Evolutionary conservation across 2,113 vertebrate species (phyloP), one percentile per base, ranked within the genome.

Genomic region (Mesembrinibis cayennensis): DNA sequence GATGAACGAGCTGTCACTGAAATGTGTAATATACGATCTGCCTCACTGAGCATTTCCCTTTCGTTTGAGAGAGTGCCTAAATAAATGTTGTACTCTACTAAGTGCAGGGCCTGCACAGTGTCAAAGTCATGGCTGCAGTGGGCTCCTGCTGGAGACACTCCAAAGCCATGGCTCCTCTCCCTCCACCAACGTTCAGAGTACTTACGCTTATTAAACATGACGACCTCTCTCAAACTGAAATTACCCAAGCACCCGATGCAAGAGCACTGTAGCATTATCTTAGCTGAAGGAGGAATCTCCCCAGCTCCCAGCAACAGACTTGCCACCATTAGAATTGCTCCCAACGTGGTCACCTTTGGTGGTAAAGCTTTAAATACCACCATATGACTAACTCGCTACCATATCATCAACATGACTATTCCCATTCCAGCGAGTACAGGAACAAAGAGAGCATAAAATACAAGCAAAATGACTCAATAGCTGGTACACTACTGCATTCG

Each of bases 1-100:
- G 72, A 94, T 0, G 0, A 92, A 95, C 32, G 76, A 90, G 34
- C 65, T 78, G 69, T 40, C 86, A 59, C 76, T 63, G 76, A 87
- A 94, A 92, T 3, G 26, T 17, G 4, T 79, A 87, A 81, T 76
- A 63, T 52, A 78, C 2, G 10, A 67, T 50, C 76, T 78, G 77
- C 63, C 76, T 74, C 82, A 52, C 45, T 16, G 21, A 81, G 59
- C 72, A 89, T 92, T 97, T 92, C 80, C 88, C 56, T 89, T 66
- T 89, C 9, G 0, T 95, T 95, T 93, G 86, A 93, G 81, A 91
- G 80, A 59, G 50, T 42, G 52, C 89, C 72, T 82, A 93, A 91
- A 92, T 65, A 95, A 97, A 95, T 13, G 5, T n/a, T 56, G 65
- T 38, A 72, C 71, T 72, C 49, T 61, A 21, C 82, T 92, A 86